These are phyloP conservation scores for Sinocyclocheilus rhinocerous DNA, from an alignment of 2,113 vertebrate genomes.

Conservation along the genomic window DNA sequence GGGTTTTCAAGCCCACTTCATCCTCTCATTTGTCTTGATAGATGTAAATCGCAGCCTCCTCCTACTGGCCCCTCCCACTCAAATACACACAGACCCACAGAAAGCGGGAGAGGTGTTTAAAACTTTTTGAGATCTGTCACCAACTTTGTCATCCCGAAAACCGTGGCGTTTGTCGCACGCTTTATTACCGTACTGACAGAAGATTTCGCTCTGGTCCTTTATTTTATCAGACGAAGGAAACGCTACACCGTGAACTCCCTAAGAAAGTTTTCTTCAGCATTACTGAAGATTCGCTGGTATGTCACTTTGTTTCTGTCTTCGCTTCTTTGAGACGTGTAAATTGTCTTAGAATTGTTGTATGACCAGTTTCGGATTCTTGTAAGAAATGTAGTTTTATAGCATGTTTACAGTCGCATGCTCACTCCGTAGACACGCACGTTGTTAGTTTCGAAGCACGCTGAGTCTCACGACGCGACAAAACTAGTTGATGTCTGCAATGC, in stretches of 20 bases:
- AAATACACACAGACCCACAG: conserved; percentile 50
- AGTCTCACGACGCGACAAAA: neutral
- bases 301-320: conserved; percentile 13
- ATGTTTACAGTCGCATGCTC: conserved; percentile 15
- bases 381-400: neutral
- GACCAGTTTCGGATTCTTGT: neutral
- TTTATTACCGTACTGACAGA: neutral
- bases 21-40: neutral
- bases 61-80: conserved; percentile 64
- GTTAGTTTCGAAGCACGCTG: conserved; percentile 6
- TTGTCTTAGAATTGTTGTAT: neutral
- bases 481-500: neutral
- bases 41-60: conserved; percentile 49
- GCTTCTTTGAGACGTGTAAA: neutral
- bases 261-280: conserved; percentile 29
- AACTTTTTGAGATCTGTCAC: conserved; percentile 56
- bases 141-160: conserved; percentile 43
- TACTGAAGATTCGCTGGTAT: neutral
- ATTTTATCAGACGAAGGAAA: conserved; percentile 28
- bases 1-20: conserved; percentile 11
- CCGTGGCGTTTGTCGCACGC: neutral
- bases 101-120: conserved; percentile 57
- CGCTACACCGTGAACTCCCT: conserved; percentile 21
- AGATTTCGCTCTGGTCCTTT: conserved; percentile 20
- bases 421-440: conserved; percentile 22